Base-by-base conservation (phyloP, 2,888 invertebrate species). In the Drosophila emarginata region DNA sequence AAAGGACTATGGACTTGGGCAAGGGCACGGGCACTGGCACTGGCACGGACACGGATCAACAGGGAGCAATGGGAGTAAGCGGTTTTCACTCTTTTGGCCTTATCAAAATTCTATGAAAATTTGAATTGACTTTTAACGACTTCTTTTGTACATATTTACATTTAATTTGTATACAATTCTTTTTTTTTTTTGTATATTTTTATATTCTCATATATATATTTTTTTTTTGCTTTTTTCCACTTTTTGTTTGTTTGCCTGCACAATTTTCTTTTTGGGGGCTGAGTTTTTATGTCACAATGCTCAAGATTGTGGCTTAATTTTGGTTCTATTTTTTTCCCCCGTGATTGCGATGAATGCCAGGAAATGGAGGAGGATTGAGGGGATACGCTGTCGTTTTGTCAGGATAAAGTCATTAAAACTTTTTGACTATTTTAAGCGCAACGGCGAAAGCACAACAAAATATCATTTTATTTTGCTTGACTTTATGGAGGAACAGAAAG, bases 101-200 rank as follows among this genome's bases (percentile, higher is more conserved):
- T 72, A 66, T 72, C 71, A 78, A 78, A 80, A 76, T 87, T 82
- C 83, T 79, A 86, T 87, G 78, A 69, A 87, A 82, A 86, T 86
- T 76, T 83, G 83, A 86, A 88, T 84, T 84, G 83, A 78, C 88
- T 88, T 84, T 84, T 87, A 87, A 84, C 88, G 88, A 86, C 83
- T 82, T 73, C 66, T 75, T 74, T 67, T 71, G 70, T 76, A 64
- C 62, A 67, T 71, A 84, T 84, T 84, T 84, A 74, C 81, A 87
- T 84, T 82, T 87, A 87, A 84, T 82, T 82, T 87, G 87, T 87
- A 84, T 77, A 77, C 77, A 73, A 85, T 87, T 71, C 71, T 73
- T 70, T 72, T 71, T 74, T 73, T 61, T 57, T 50, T 60, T 28
- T 64, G 28, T 51, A 54, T 40, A 37, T 37, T 50, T 52, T 58